phyloP scores from a whole-genome alignment of 2,797 vertebrate species.

The Spatula clypeata region DNA sequence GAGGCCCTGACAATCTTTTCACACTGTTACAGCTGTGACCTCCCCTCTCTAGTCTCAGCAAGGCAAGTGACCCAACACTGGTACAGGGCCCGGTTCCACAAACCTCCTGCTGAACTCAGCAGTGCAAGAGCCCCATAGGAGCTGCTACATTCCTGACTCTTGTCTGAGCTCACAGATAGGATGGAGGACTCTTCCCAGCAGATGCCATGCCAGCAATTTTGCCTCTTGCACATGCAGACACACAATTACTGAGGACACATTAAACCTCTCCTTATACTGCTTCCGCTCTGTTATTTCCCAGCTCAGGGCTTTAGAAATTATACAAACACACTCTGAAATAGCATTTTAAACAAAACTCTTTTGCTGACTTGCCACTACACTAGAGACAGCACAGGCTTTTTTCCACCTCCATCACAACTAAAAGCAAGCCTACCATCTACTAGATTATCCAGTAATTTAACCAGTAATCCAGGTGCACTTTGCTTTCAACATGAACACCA shows the following conservation, averaged over 20 bases:
- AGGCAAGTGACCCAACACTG: rapidly evolving
- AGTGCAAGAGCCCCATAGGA: not conserved
- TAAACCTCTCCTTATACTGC: not conserved
- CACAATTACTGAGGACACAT: not conserved
- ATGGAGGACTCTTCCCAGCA: not conserved
- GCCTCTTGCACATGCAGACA: not conserved
- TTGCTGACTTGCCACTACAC: not conserved
- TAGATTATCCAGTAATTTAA: not conserved
- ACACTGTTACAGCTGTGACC: rapidly evolving
- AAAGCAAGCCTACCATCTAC: not conserved
- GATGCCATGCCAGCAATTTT: not conserved
- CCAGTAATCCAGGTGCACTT: not conserved
- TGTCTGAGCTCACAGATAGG: not conserved
- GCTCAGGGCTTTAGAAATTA: not conserved
- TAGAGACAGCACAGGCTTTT: not conserved
- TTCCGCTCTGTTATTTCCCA: not conserved
- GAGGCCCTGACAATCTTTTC: not conserved
- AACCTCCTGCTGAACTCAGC: not conserved
- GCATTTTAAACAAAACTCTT: not conserved
- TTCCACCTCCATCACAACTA: not conserved
- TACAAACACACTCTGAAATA: not conserved
- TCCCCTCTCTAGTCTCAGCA: not conserved
- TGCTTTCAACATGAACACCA: not conserved
- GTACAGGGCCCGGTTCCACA: not conserved
- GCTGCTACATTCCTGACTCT: not conserved